Evolutionary conservation across 1,140 invertebrate genomes (phyloP).

Genomic region (Pachyrhynchus sulphureomaculatus): DNA sequence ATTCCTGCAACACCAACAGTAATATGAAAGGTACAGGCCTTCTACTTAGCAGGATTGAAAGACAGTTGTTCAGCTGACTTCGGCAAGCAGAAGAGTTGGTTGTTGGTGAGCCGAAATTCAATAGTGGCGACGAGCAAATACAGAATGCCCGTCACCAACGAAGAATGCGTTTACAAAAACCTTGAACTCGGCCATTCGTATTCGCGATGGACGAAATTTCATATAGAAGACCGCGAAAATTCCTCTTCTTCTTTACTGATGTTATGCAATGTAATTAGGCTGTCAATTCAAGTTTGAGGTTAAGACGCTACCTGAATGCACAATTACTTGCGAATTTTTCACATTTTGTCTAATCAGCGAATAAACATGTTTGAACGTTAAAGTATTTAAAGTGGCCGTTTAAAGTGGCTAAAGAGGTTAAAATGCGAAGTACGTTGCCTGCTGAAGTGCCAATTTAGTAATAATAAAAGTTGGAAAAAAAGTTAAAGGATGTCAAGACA

Average conservation of each 20-base stretch:
- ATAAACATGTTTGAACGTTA: too few species aligned
- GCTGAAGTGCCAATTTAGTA: too few species aligned
- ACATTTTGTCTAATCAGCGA: neutral
- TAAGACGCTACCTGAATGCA: slow-evolving; percentile 6
- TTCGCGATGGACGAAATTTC: slow-evolving; percentile 5
- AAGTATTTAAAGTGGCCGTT: too few species aligned
- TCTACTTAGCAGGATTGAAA: neutral
- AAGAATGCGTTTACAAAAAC: slow-evolving; percentile 15
- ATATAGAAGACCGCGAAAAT: slow-evolving; percentile 12
- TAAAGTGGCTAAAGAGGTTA: too few species aligned
- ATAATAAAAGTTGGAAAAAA: too few species aligned
- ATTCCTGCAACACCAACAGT: too few species aligned
- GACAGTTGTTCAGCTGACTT: slow-evolving; percentile 7
- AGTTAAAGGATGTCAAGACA: too few species aligned
- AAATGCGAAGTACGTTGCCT: too few species aligned
- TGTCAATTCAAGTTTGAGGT: slow-evolving; percentile 9
- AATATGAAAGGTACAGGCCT: neutral
- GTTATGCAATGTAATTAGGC: slow-evolving; percentile 3
- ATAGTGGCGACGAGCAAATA: slow-evolving; percentile 2
- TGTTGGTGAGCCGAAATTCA: slow-evolving; percentile 10
- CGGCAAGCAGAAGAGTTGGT: slow-evolving; percentile 6
- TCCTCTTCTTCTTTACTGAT: neutral
- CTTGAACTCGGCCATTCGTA: slow-evolving; percentile 5
- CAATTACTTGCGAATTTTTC: slow-evolving; percentile 6
- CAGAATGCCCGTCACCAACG: slow-evolving; percentile 5